Base-by-base conservation (phyloP, 2,113 vertebrate species). In the Hippocampus zosterae region DNA sequence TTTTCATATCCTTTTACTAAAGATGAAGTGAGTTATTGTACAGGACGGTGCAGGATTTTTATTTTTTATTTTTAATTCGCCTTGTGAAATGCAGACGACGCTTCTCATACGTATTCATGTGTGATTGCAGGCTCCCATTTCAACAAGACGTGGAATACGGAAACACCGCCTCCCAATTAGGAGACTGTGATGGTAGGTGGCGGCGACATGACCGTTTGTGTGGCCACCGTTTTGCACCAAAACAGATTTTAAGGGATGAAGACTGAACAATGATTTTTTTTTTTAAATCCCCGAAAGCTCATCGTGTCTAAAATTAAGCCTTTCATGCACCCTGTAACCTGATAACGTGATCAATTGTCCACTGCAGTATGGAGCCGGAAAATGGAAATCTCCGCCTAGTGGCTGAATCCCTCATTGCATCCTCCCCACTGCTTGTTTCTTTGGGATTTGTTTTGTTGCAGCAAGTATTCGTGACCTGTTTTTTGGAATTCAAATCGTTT, bases 141-240 rank as follows among this genome's bases (percentile, higher is more conserved):
- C 95, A 96, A 80, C 97, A 98, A 88, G 96, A 99, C 50, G 91
- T 96, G 27, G 87, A 92, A 0, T 95, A 94, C 16, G 89, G 93
- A 73, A 96, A 94, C 90, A 94, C 93, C 89, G 96, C 93, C 0
- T 91, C 95, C n/a, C 93, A 94, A 76, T 89, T 99, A 67, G 96
- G 95, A 59, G 96, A 98, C 87, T 99, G 97, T 56, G 95, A 96
- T 65, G 96, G 97, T 98, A 84, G 88, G 95, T 63, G 67, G 67
- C 79, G 80, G 78, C 75, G 84, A 48, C 70, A 83, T 82, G 76
- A 72, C 74, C 60, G 72, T 46, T n/a, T 27, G 23, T 13, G 13
- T 57, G 10, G 4, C 2, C n/a, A 55, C 23, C 5, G 7, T 55
- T 55, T 11, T 44, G 42, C 42, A 44, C 42, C 0, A 10, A 44